phyloP scores from a whole-genome alignment of 2,888 invertebrate species.

The Tolmerus cingulatus region DNA sequence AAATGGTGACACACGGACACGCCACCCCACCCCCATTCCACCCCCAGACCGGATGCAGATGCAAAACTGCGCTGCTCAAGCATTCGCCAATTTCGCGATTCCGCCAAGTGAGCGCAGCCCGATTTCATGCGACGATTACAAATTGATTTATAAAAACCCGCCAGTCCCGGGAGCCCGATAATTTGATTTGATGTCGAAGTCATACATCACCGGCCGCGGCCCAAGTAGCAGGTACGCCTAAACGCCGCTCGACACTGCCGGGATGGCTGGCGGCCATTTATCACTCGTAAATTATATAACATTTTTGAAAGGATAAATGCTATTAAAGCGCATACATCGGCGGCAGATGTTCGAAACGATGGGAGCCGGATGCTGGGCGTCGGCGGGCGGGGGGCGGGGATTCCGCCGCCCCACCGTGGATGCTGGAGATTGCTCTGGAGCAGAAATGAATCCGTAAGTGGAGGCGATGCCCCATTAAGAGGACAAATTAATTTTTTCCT shows the following conservation, averaged over 20 bases:
- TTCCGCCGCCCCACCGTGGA: background rate
- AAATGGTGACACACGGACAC: background rate
- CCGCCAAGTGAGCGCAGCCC: background rate
- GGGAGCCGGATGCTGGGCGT: background rate
- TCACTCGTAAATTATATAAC: constrained; percentile 25
- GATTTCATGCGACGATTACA: background rate
- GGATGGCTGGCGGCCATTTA: background rate
- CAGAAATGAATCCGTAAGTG: constrained; percentile 30
- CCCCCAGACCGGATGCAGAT: background rate
- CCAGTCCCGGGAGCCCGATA: background rate
- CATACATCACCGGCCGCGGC: background rate
- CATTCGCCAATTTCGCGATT: background rate
- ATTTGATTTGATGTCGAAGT: constrained; percentile 23
- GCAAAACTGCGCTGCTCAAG: background rate
- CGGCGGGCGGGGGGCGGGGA: background rate
- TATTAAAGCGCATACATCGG: constrained; percentile 23
- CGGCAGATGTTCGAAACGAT: constrained; percentile 31
- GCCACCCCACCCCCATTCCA: background rate
- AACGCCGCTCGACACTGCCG: background rate
- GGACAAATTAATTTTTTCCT: constrained; percentile 39
- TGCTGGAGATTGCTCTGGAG: background rate
- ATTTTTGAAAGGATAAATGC: constrained; percentile 19
- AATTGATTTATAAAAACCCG: constrained; percentile 5
- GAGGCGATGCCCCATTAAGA: constrained; percentile 38
- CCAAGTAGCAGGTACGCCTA: background rate